Conservation (phyloP, 2,888 invertebrate genomes). For the Homarus gammarus region DNA sequence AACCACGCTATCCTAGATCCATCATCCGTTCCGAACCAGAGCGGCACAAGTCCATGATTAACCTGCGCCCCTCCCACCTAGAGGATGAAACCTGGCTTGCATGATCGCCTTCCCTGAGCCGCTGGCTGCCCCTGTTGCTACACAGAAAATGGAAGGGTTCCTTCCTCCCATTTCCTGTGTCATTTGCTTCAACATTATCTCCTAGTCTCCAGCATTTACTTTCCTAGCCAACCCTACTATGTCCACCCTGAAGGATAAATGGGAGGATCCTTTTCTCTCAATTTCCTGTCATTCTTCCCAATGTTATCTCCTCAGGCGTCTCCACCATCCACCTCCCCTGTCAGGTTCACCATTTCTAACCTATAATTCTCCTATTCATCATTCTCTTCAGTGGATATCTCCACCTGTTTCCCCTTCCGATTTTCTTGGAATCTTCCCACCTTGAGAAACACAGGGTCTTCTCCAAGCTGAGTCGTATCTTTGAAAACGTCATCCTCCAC, state of each 20-base stretch:
- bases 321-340: background rate
- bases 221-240: background rate
- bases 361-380: too few relatives aligned
- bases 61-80: slow-evolving; percentile 29
- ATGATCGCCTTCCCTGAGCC: background rate
- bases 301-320: too few relatives aligned
- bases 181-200: background rate
- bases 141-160: background rate
- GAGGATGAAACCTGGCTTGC: slow-evolving; percentile 24
- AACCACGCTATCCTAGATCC: slow-evolving; percentile 58
- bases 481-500: too few relatives aligned
- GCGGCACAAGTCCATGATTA: slow-evolving; percentile 27
- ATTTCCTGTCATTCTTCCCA: too few relatives aligned
- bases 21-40: slow-evolving; percentile 44
- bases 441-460: background rate
- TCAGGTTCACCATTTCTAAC: background rate
- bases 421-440: background rate
- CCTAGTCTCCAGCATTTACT: background rate
- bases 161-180: background rate
- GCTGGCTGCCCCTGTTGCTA: background rate
- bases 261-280: too few relatives aligned
- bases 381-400: too few relatives aligned
- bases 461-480: background rate
- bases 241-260: background rate
- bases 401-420: background rate